Conservation (phyloP, 2,888 invertebrate species). For the Ceraclea dissimilis region DNA sequence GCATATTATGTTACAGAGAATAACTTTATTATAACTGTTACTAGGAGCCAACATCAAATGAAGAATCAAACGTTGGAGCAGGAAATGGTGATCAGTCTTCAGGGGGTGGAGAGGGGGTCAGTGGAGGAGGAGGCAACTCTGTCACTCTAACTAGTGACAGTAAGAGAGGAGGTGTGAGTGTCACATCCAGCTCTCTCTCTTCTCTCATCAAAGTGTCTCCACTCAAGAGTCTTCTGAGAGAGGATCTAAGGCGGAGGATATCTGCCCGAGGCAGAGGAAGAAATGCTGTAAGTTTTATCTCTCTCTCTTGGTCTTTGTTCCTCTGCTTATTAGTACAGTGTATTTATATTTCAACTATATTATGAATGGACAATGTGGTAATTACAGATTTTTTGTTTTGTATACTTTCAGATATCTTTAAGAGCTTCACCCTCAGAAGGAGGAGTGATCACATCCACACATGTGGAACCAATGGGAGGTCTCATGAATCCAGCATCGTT, state of each 20-base stretch:
- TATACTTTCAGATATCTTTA: slow-evolving; percentile 35
- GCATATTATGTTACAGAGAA: too few species aligned
- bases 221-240: slow-evolving; percentile 73
- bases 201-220: slow-evolving; percentile 79
- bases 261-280: slow-evolving; percentile 60
- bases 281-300: slow-evolving; percentile 29
- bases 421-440: slow-evolving; percentile 46
- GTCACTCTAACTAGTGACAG: slow-evolving; percentile 33
- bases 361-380: not conserved
- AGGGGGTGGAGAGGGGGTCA: slow-evolving; percentile 27
- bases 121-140: slow-evolving; percentile 32
- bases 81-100: slow-evolving; percentile 37
- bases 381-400: not conserved
- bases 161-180: slow-evolving; percentile 41
- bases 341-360: too few species aligned
- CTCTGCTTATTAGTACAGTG: too few species aligned
- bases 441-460: slow-evolving; percentile 66
- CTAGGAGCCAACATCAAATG: slow-evolving; percentile 29
- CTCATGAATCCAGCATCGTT: slow-evolving; percentile 50
- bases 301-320: not conserved
- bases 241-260: slow-evolving; percentile 75
- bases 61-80: slow-evolving; percentile 25
- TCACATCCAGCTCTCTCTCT: slow-evolving; percentile 63
- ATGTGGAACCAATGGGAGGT: slow-evolving; percentile 53
- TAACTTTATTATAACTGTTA: not conserved